Evolutionary conservation across 2,113 vertebrate species (phyloP).

Genomic region (Cacatua alba): DNA sequence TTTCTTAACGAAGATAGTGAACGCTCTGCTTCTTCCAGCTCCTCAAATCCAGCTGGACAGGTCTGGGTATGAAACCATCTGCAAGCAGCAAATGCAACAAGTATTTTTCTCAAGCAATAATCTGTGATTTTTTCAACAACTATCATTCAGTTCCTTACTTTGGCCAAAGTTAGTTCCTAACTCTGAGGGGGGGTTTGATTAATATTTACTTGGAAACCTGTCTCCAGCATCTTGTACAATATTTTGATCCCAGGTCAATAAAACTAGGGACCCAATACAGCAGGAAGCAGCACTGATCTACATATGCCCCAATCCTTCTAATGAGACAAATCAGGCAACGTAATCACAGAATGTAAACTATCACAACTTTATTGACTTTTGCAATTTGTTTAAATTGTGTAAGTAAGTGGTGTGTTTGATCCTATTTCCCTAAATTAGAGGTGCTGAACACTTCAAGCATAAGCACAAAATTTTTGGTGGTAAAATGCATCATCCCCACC

Average conservation of each 20-base stretch:
- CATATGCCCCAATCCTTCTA: rapidly evolving
- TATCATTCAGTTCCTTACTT: background rate
- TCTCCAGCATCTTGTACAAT: background rate
- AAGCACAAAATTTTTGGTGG: background rate
- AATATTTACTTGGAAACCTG: background rate
- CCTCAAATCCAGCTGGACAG: background rate
- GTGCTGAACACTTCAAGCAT: background rate
- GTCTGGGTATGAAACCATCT: background rate
- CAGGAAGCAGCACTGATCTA: background rate
- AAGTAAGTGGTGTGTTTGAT: background rate
- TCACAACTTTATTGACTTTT: background rate
- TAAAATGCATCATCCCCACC: rapidly evolving
- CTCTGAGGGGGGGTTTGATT: background rate
- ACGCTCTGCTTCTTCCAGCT: background rate
- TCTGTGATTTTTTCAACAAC: background rate
- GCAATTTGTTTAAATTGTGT: background rate
- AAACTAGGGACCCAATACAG: background rate
- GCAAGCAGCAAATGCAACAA: background rate
- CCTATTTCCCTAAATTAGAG: background rate
- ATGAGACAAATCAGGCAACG: background rate
- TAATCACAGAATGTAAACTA: background rate
- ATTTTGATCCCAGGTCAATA: background rate
- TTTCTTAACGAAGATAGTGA: background rate
- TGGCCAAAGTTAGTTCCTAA: background rate
- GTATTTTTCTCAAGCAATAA: background rate